Percentiles rank a stretch among this genome's conserved stretches.
phyloP scores from a whole-genome alignment of 2,888 invertebrate species.

The Saturnia japonica region DNA sequence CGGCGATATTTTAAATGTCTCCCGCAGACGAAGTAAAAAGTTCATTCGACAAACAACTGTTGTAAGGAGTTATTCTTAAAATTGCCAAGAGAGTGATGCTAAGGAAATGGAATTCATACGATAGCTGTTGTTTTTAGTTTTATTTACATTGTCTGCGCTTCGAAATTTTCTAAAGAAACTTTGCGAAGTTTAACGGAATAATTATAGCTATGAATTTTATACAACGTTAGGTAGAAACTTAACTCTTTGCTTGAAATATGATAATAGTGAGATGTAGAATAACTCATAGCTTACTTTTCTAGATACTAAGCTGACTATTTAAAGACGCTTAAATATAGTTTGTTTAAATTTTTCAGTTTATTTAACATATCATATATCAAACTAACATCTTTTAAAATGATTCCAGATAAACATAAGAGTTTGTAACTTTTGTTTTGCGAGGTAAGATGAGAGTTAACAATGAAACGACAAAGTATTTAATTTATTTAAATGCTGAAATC shows the following conservation, averaged over 20 bases:
- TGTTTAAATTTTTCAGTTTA: no score
- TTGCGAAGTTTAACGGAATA: background rate
- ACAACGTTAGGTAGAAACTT: background rate
- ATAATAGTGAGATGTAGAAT: background rate
- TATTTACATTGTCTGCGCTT: background rate
- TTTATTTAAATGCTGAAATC: no score
- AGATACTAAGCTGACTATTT: no score
- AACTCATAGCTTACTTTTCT: background rate
- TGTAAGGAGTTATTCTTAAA: background rate
- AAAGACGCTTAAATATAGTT: no score
- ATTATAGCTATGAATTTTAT: constrained; percentile 1
- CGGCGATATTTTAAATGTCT: background rate
- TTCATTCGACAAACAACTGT: background rate
- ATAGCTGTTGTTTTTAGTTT: background rate
- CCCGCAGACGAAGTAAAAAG: background rate
- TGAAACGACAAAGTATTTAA: background rate
- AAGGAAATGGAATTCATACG: background rate
- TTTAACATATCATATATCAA: no score
- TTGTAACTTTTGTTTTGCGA: no score
- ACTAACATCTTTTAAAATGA: no score
- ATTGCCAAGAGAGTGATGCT: background rate
- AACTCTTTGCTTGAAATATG: background rate
- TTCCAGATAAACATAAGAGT: no score
- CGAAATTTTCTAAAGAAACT: background rate
- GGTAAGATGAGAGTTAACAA: no score